Conservation (phyloP, 2,797 vertebrate species). For the Malurus leucopterus region DNA sequence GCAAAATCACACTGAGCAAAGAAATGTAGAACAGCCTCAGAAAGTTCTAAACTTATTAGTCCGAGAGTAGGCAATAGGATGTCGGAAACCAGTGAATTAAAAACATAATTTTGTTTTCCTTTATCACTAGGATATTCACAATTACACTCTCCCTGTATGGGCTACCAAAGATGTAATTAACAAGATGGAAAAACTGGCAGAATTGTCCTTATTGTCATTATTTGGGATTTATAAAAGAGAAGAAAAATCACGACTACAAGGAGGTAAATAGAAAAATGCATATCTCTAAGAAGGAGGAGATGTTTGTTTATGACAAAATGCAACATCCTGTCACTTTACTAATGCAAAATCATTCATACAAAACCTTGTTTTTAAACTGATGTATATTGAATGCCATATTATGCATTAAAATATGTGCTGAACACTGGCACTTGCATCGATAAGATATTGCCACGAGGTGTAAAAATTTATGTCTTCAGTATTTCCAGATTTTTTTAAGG, state of each 20-base stretch:
- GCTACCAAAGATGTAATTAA: slow-evolving; percentile 75
- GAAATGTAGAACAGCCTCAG: neutral
- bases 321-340: neutral
- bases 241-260: slow-evolving; percentile 86
- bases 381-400: neutral
- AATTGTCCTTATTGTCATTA: slow-evolving; percentile 76
- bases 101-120: neutral
- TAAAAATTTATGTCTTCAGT: neutral
- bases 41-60: neutral
- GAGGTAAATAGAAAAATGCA: slow-evolving; percentile 73
- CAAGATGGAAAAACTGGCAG: slow-evolving; percentile 79
- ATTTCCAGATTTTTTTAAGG: neutral
- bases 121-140: slow-evolving; percentile 78
- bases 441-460: neutral
- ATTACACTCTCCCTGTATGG: slow-evolving; percentile 85
- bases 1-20: neutral
- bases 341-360: neutral
- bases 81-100: neutral
- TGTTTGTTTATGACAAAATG: neutral
- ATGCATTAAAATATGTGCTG: neutral
- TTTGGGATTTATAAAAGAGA: slow-evolving; percentile 81
- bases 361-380: neutral
- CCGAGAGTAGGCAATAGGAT: neutral
- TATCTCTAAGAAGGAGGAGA: neutral
- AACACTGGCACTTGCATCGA: neutral